Base-by-base conservation (phyloP, 2,113 vertebrate species). In the Parus major region DNA sequence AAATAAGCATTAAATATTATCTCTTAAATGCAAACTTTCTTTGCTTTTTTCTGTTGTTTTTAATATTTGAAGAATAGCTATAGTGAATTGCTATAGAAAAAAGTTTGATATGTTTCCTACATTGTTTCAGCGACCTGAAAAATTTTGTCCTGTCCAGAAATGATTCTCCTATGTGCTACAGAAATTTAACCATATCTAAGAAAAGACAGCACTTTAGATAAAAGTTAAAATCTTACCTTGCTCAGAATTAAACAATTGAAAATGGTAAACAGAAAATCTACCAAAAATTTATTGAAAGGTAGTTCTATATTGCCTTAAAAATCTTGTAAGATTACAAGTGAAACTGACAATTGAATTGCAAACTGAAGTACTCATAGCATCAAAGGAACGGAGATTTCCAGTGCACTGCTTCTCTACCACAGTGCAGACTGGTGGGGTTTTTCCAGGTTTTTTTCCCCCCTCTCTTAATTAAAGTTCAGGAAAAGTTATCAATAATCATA, bases 371-470 rank as follows among this genome's bases (percentile, higher is more conserved):
- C 10, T 33, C 12, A 21, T 17, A 65, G 35, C 16, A 83, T 16
- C 33, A 75, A 75, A 50, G 13, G 7, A 86, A 90, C 16, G 15
- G 19, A 65, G 47, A 80, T 55, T 70, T 73, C 46, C 41, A 78
- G 36, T 27, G 22, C 19, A 55, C 19, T 65, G 47, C 60, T 60
- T 36, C 41, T 60, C 15, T 15, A 72, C 12, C 47, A 52, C 21
- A 53, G 13, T 28, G 21, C 15, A 73, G 52, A 78, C 1, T 19
- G 5, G 5, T 42, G 4, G 5, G 2, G 9, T 46, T 50, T 12
- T 9, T 50, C 15, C 10, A 28, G 5, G 1, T 0, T 27, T 31
- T n/a, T 24, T 19, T 28, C 2, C 10, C 2, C 7, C 8, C 12
- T 18, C 16, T 33, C 9, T 63, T 33, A 64, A 75, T 27, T 80